A percentile compares a stretch with the other conserved stretches of the same genome.
Evolutionary conservation across 1,140 invertebrate genomes (phyloP).

Genomic region (Papilio helenus): DNA sequence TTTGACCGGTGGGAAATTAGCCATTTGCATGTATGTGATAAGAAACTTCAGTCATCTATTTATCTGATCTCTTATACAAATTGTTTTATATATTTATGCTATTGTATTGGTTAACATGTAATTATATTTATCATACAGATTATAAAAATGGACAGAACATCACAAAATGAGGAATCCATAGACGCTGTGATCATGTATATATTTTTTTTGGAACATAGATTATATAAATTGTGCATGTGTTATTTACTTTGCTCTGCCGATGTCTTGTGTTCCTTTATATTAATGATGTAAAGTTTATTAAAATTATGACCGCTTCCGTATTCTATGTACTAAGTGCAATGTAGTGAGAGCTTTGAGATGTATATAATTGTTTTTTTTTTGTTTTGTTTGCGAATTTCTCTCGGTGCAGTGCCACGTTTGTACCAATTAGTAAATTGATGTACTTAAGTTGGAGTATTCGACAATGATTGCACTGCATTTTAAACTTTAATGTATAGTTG

Average conservation of each 20-base stretch:
- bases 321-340: slow-evolving; percentile 8
- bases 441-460: not conserved
- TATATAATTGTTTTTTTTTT: not conserved
- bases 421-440: not conserved
- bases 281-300: slow-evolving; percentile 24
- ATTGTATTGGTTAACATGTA: not conserved
- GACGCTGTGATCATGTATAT: not conserved
- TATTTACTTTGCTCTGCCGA: not conserved
- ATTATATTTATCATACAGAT: not conserved
- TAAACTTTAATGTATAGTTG: slow-evolving; percentile 1
- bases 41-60: slow-evolving; percentile 3
- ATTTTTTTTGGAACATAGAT: not conserved
- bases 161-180: not conserved
- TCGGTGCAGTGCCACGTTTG: not conserved
- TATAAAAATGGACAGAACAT: slow-evolving; percentile 9
- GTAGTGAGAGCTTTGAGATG: not conserved
- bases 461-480: slow-evolving; percentile 26
- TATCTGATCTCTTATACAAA: slow-evolving; percentile 27
- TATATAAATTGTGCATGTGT: slow-evolving; percentile 9
- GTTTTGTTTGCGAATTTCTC: not conserved
- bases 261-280: slow-evolving; percentile 30
- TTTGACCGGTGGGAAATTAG: not conserved
- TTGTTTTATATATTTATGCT: not conserved
- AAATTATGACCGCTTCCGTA: not conserved
- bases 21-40: slow-evolving; percentile 18